phyloP scores from a whole-genome alignment of 1,140 invertebrate genomes.

The Zaprionus vittiger region DNA sequence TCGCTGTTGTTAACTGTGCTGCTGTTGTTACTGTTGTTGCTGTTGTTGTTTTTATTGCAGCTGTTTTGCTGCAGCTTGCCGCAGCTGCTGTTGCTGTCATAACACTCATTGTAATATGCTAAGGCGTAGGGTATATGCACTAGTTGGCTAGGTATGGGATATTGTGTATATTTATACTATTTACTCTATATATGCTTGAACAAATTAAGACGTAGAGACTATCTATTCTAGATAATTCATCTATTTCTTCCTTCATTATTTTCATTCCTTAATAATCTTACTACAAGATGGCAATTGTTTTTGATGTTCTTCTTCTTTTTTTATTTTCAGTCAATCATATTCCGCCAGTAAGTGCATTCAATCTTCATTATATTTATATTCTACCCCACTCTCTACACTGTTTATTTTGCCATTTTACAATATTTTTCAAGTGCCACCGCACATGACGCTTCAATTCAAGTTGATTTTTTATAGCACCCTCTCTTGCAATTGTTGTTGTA shows the following conservation, averaged over 20 bases:
- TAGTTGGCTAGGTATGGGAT: background rate
- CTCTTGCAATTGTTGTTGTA: slow-evolving; percentile 3
- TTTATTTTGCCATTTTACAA: slow-evolving; percentile 43
- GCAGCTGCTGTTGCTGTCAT: slow-evolving; percentile 14
- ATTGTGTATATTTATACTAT: background rate
- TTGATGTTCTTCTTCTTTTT: too few relatives aligned
- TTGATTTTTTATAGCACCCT: slow-evolving; percentile 23
- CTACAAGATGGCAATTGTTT: too few relatives aligned
- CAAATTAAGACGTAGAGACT: too few relatives aligned
- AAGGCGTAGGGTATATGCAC: background rate
- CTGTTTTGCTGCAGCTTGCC: slow-evolving; percentile 18
- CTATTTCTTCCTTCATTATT: too few relatives aligned
- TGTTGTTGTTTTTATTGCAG: slow-evolving; percentile 30
- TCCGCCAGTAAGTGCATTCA: background rate
- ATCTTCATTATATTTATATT: background rate
- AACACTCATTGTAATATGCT: background rate
- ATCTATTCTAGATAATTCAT: too few relatives aligned
- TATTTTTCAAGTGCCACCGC: slow-evolving; percentile 26
- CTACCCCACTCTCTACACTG: background rate
- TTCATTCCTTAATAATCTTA: too few relatives aligned
- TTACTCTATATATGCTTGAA: background rate
- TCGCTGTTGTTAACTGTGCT: background rate
- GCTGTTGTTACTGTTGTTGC: slow-evolving; percentile 5
- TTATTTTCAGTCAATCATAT: background rate
- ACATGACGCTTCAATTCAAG: slow-evolving; percentile 23